Evolutionary conservation across 2,797 vertebrate genomes (phyloP).

Genomic region (Pristis pectinata): DNA sequence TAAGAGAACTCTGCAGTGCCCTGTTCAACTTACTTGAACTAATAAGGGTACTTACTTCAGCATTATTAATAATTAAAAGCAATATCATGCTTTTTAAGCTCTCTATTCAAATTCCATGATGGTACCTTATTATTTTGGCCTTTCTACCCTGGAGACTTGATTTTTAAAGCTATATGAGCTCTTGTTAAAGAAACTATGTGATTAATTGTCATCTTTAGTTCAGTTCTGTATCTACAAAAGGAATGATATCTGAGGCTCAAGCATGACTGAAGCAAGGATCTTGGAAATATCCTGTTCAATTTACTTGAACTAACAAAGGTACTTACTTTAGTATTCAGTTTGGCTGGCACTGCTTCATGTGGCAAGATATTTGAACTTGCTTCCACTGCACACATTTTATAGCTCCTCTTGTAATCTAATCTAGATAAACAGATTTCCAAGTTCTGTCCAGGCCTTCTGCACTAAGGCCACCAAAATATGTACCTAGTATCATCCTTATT

Average conservation of each 20-base stretch:
- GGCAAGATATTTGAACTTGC: neutral
- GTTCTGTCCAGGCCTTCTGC: slow-evolving; percentile 1
- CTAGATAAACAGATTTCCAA: neutral
- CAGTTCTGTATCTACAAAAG: neutral
- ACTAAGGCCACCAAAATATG: neutral
- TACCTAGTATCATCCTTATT: neutral
- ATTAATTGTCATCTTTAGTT: neutral
- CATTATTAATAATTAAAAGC: neutral
- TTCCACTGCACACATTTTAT: neutral
- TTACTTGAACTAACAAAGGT: neutral
- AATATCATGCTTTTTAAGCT: neutral
- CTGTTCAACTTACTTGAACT: too few relatives aligned
- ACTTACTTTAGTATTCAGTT: neutral
- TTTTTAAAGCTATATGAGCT: too few relatives aligned
- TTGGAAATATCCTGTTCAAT: neutral
- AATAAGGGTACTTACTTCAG: too few relatives aligned
- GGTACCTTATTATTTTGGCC: neutral
- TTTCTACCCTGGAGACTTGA: neutral
- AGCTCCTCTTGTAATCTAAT: neutral
- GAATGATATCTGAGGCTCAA: neutral
- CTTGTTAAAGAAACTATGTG: neutral
- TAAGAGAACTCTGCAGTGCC: neutral
- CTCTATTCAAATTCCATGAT: neutral
- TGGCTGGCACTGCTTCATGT: neutral
- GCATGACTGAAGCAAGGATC: neutral